phyloP scores from a whole-genome alignment of 2,113 vertebrate genomes.

The Urocynchramus pylzowi region DNA sequence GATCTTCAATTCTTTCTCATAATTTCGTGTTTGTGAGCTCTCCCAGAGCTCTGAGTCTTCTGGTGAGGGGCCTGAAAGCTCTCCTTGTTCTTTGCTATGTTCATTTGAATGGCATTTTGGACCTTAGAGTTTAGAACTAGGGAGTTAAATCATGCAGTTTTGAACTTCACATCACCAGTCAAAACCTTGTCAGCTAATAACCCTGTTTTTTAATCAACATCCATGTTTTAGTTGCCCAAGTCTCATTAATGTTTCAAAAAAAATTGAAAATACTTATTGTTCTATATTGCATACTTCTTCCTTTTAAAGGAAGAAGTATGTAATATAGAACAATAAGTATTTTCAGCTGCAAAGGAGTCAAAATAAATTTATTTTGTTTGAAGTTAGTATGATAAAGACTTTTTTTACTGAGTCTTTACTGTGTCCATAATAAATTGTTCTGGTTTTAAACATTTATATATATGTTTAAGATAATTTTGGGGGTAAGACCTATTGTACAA shows the following conservation, averaged over 20 bases:
- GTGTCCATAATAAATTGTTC: neutral
- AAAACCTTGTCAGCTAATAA: neutral
- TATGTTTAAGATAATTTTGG: neutral
- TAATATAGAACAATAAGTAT: no score
- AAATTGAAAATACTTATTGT: neutral
- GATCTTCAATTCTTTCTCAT: neutral
- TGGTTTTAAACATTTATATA: neutral
- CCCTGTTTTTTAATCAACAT: neutral
- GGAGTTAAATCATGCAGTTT: neutral
- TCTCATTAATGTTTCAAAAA: neutral
- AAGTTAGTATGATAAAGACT: neutral
- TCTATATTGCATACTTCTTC: neutral
- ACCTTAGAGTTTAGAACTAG: neutral
- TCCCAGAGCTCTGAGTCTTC: neutral
- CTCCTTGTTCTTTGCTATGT: neutral
- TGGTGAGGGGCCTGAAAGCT: neutral
- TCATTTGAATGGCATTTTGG: neutral
- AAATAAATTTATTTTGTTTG: neutral
- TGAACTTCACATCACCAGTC: neutral
- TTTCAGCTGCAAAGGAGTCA: neutral
- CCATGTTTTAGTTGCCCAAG: neutral
- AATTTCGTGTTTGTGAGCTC: neutral
- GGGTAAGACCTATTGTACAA: neutral
- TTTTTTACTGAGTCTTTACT: neutral
- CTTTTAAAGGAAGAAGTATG: no score